Evolutionary conservation across 2,113 vertebrate genomes (phyloP).

Genomic region (Eupsittula cactorum): DNA sequence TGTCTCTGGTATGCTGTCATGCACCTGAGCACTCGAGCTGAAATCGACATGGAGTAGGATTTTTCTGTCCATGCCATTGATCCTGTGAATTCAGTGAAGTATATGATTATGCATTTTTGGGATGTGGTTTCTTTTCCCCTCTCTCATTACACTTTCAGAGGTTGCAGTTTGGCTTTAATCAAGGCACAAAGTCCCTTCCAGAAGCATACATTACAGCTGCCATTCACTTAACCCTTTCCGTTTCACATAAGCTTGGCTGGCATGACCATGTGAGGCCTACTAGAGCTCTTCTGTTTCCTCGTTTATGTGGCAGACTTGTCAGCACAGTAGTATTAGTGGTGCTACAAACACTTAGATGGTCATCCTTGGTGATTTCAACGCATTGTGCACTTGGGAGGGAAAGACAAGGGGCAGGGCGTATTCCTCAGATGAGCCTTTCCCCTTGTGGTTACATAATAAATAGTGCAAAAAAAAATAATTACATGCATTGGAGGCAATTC

Average conservation of each 20-base stretch:
- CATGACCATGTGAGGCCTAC: not conserved
- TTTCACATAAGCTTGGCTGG: not conserved
- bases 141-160: slow-evolving; percentile 36
- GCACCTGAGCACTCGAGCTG: slow-evolving; percentile 16
- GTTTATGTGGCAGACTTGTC: not conserved
- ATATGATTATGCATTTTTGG: not conserved
- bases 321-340: not conserved
- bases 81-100: not conserved
- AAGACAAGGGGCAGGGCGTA: not conserved
- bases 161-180: slow-evolving; percentile 27
- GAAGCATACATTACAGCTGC: not conserved
- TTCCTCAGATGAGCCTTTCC: not conserved
- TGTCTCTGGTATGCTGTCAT: not conserved
- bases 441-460: not conserved
- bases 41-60: not conserved
- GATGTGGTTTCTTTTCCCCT: slow-evolving; percentile 4
- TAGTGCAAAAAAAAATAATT: not conserved
- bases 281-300: not conserved
- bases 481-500: not conserved
- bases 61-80: rapidly evolving
- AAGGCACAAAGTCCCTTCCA: not conserved
- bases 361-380: not conserved
- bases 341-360: not conserved
- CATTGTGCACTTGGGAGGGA: not conserved
- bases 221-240: not conserved